Evolutionary conservation across 2,888 invertebrate genomes (phyloP), one percentile per base, ranked within the genome.

Genomic region (Thumatha senex): DNA sequence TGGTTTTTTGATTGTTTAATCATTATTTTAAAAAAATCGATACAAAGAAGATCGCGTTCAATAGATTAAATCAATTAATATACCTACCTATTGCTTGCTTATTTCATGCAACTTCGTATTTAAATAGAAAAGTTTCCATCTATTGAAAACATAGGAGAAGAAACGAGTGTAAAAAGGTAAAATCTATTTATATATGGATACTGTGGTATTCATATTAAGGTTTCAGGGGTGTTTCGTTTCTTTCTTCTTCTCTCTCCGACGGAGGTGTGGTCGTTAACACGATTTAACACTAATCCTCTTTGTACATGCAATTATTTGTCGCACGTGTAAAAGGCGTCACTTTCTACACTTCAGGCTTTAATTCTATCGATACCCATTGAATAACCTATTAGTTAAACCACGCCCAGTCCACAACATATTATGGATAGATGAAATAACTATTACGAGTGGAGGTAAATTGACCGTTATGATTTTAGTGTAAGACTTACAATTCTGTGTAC

Each of bases 201-300:
- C 18, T 4, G 5, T 24, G 18, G 2, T 24, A 24, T 24, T 5
- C 5, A 24, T 24, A 24, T 5, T 24, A 5, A 4, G 18, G 5
- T 24, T 24, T 5, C 18, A 24, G 18, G 18, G 18, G 18, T 5
- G 18, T 3, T 14, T 36, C 7, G 13, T 36, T 36, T 7, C 14
- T 7, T 8, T 65, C 66, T 38, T 53, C 42, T 60, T 60, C 56
- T 57, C 63, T 59, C 52, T 48, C 13, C 29, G 12, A 43, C 46
- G 79, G 76, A 82, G 84, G 82, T 79, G 82, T 82, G 83, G 84
- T 76, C 67, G 55, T 72, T 82, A 85, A 83, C 72, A 72, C 73
- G 86, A 83, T 86, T 83, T 75, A 60, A 30, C 48, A 63, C 65
- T 86, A 84, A 86, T 85, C 83, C 76, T 63, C 52, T 73, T 75